Evolutionary conservation across 2,113 vertebrate genomes (phyloP).

Genomic region (Colaptes auratus): DNA sequence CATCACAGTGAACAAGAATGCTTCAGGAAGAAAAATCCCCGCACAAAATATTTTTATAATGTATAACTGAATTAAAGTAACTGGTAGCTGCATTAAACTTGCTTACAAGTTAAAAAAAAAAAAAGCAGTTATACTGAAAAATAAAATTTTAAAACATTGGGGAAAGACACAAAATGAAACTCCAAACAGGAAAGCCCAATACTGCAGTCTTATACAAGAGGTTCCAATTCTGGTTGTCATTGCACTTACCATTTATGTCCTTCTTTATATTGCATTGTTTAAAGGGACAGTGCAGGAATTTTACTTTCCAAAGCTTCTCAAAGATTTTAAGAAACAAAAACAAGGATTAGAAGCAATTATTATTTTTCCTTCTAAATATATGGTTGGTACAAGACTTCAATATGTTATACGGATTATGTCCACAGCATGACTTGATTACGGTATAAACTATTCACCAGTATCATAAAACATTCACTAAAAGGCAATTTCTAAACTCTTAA

Average conservation of each 20-base stretch:
- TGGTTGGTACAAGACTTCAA: background rate
- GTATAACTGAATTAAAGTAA: background rate
- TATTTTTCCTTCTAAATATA: background rate
- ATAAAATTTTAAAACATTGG: background rate
- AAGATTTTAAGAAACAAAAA: conserved; percentile 66
- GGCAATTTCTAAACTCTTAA: background rate
- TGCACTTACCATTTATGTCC: conserved; percentile 73
- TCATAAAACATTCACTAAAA: background rate
- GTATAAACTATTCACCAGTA: background rate
- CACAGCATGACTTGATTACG: background rate
- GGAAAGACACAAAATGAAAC: background rate
- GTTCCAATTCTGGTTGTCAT: background rate
- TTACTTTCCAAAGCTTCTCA: conserved; percentile 61
- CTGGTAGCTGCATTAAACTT: background rate
- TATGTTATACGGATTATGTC: background rate
- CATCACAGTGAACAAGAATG: background rate
- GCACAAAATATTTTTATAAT: background rate
- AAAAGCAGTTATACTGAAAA: background rate
- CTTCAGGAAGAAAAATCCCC: background rate
- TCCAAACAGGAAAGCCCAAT: background rate
- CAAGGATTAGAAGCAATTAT: conserved; percentile 51
- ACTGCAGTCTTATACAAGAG: background rate
- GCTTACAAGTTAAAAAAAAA: background rate
- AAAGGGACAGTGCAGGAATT: conserved; percentile 53
- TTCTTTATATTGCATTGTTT: conserved; percentile 68